phyloP scores from a whole-genome alignment of 2,113 vertebrate genomes.

The Haemorhous mexicanus region DNA sequence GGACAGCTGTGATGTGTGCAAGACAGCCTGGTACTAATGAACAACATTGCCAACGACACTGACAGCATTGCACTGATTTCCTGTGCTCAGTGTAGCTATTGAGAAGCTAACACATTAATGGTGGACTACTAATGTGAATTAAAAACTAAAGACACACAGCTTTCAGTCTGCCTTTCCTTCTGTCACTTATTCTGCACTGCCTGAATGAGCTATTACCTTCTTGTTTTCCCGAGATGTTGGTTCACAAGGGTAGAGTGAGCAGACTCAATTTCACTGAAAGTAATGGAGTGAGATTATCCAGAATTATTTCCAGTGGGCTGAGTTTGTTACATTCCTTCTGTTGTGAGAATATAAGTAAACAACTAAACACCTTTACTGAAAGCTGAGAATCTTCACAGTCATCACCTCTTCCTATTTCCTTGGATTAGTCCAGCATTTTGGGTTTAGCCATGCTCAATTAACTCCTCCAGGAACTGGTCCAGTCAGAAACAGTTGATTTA shows the following conservation, averaged over 20 bases:
- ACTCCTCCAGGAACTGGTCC: constrained; percentile 74
- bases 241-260: constrained; percentile 70
- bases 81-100: neutral
- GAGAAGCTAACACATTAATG: constrained; percentile 36
- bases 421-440: constrained; percentile 73
- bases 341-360: constrained; percentile 77
- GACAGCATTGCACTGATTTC: neutral
- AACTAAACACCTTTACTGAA: constrained; percentile 68
- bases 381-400: constrained; percentile 65
- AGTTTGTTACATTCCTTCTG: constrained; percentile 73
- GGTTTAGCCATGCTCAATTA: constrained; percentile 80
- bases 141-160: constrained; percentile 62
- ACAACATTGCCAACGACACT: neutral
- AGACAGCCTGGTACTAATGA: constrained; percentile 14
- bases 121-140: constrained; percentile 47
- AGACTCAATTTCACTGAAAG: constrained; percentile 74
- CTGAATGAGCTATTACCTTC: constrained; percentile 67
- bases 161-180: constrained; percentile 65
- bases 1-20: constrained; percentile 9
- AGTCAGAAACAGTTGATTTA: constrained; percentile 76
- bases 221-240: constrained; percentile 58
- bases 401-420: constrained; percentile 62
- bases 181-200: constrained; percentile 64
- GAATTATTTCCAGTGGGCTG: constrained; percentile 80
- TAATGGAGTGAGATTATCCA: constrained; percentile 81